Conservation (phyloP, 2,797 vertebrate species). For the Orientallactaga sibirica region DNA sequence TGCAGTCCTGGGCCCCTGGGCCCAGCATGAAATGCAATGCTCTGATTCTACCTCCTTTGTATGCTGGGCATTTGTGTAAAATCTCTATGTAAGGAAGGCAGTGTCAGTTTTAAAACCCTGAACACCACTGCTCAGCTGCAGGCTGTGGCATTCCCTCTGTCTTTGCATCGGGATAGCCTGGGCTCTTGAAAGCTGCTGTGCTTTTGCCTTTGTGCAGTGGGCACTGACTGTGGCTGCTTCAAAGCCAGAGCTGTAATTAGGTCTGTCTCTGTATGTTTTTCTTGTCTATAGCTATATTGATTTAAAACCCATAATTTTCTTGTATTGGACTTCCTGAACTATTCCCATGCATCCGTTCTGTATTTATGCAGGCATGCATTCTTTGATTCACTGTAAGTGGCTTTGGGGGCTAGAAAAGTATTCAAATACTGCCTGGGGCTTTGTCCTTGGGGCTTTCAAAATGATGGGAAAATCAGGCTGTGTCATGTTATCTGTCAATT, state of each 20-base stretch:
- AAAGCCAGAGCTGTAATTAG: background rate
- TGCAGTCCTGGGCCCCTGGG: background rate
- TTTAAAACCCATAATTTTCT: background rate
- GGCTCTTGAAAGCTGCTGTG: background rate
- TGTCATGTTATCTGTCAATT: background rate
- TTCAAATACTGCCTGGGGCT: background rate
- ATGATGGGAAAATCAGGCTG: background rate
- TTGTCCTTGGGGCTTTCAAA: background rate
- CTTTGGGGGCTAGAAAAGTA: background rate
- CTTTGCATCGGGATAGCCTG: background rate
- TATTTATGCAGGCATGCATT: background rate
- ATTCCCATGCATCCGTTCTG: background rate
- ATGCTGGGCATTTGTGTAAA: background rate
- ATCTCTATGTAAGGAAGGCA: background rate
- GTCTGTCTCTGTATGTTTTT: no score
- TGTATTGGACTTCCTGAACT: background rate
- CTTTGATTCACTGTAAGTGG: background rate
- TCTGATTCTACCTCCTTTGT: background rate
- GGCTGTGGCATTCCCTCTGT: rapidly evolving
- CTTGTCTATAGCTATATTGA: background rate
- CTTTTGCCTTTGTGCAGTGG: rapidly evolving
- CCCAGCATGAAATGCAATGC: background rate
- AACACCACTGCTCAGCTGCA: background rate
- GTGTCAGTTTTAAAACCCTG: background rate
- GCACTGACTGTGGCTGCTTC: background rate